Base-by-base conservation (phyloP, 2,113 vertebrate species). In the Semnopithecus entellus region DNA sequence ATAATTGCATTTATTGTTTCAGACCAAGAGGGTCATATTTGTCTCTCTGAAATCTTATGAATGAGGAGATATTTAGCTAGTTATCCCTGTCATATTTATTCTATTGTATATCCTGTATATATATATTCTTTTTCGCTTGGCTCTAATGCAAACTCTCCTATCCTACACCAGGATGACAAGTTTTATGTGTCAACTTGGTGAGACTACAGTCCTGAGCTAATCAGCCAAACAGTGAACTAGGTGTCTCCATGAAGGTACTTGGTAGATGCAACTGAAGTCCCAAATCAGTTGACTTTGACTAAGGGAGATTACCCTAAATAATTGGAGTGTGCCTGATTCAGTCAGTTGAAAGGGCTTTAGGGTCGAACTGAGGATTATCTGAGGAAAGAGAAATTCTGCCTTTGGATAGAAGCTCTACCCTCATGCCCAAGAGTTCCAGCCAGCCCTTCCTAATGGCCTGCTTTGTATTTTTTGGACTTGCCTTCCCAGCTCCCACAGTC, bases 401-500 rank as follows among this genome's bases (percentile, higher is more conserved):
- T 87, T 78, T 84, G 17, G 16, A 35, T 10, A 7, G 73, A 78
- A 35, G 38, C 10, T 45, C 35, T 14, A 11, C 4, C 61, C 0
- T 40, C 2, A 0, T 2, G 20, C 43, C 38, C 7, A 5, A 17
- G 5, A 3, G 16, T 55, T 20, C 11, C 16, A n/a, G 2, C 1
- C 8, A n/a, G 8, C 40, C 66, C 25, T 64, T 64, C 9, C n/a
- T n/a, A 1, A 30, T 8, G 22, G 38, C 1, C 35, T 38, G 30
- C 9, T 1, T 72, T 32, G 3, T 3, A 2, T 5, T 30, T 66
- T 55, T 14, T 18, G 40, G 45, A 48, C 6, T 43, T n/a, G 30
- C 10, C 1, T 25, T 32, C n/a, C 8, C 9, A 25, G 16, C 13
- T 35, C 4, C 22, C 38, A 30, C 8, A 45, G 2, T 27, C 48